Base-by-base conservation (phyloP, 2,113 vertebrate genomes). In the Crotalus horridus region DNA sequence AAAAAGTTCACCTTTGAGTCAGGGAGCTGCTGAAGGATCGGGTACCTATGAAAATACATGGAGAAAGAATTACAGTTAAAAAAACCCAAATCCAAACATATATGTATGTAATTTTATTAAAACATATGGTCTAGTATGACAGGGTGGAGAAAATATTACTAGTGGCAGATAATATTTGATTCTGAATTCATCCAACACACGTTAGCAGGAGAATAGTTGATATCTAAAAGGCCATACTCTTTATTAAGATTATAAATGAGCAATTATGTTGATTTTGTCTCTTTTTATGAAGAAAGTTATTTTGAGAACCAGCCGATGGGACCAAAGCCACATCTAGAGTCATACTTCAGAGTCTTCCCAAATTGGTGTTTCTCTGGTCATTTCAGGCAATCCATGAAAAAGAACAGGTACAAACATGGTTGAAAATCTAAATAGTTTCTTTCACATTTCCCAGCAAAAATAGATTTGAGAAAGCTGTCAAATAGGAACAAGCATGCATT, bases 1-100 rank as follows among this genome's bases (percentile, higher is more conserved):
- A 0, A 0, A 0, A 17, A 9, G 39, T 88, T 9, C 96, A 99
- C 99, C 99, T 99, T 96, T 99, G 98, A 4, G 98, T 97, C 0
- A 98, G 97, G 8, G 98, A 98, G 88, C 95, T 94, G 46, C 97
- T 95, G 33, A 98, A 98, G 0, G 97, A 95, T 88, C 98, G 98
- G 0, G 98, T 94, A 95, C 97, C 99, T 99, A 96, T 21, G 97
- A 97, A 90, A 98, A 26, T 0, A 92, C 56, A 96, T 89, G 64
- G 20, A 58, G 1, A 81, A 94, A 87, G 96, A 92, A 95, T 94
- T 85, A 39, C 1, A 91, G 2, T 29, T 43, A 26, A 46, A n/a
- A n/a, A 23, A 7, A 3, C 21, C 12, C 17, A 43, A 9, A 26
- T 87, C 51, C 54, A 81, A 39, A 43, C 17, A 81, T 81, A 39